A percentile compares a stretch with the other conserved stretches of the same genome.
These are phyloP conservation scores for Zaprionus obscuricornis DNA, from an alignment of 2,888 invertebrate genomes.

Conservation along the genomic window DNA sequence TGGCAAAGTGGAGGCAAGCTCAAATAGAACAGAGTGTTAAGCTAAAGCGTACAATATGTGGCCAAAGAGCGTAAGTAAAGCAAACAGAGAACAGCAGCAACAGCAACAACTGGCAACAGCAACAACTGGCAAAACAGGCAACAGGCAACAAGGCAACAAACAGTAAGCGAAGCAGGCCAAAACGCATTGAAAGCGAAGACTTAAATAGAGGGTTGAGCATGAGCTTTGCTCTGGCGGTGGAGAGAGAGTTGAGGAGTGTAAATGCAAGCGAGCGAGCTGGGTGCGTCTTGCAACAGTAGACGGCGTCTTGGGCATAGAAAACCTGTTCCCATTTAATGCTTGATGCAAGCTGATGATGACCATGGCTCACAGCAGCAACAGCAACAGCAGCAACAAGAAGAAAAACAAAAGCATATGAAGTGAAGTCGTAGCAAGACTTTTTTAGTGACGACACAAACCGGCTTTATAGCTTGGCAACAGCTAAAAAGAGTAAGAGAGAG, in stretches of 20 bases:
- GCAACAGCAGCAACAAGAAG: conserved; percentile 19
- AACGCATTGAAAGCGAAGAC: conserved; percentile 72
- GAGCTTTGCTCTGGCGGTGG: no score
- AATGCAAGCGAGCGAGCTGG: conserved; percentile 33
- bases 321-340: conserved; percentile 52
- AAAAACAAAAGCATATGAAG: conserved; percentile 17
- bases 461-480: conserved; percentile 50
- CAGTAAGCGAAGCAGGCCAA: conserved; percentile 53
- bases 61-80: conserved; percentile 48
- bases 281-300: conserved; percentile 73
- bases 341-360: conserved; percentile 36
- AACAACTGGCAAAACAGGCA: neutral
- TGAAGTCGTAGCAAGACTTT: conserved; percentile 47
- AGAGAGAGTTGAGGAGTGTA: neutral
- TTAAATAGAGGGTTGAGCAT: conserved; percentile 21
- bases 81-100: conserved; percentile 12
- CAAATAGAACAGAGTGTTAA: conserved; percentile 46
- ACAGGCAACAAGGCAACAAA: no score
- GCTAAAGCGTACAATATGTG: conserved; percentile 52
- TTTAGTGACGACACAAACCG: conserved; percentile 76
- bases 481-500: neutral
- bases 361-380: conserved; percentile 38
- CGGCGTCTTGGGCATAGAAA: conserved; percentile 36
- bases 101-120: conserved; percentile 2
- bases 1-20: neutral